phyloP scores from a whole-genome alignment of 2,888 invertebrate species.

The Clunio marinus region DNA sequence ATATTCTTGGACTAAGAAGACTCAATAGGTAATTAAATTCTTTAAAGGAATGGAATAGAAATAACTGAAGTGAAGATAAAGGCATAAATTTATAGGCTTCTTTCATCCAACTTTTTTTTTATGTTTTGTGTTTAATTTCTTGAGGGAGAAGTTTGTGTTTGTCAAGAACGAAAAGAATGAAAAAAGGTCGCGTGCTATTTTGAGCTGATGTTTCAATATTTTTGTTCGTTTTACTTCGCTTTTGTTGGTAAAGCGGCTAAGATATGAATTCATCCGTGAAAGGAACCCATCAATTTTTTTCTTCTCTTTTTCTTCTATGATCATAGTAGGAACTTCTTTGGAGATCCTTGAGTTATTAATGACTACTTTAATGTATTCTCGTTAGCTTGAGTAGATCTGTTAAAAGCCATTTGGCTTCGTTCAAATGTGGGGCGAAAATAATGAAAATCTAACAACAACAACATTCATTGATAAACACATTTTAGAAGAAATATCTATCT shows the following conservation, averaged over 20 bases:
- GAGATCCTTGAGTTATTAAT: slow-evolving; percentile 22
- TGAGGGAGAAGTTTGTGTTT: neutral
- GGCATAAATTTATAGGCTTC: slow-evolving; percentile 30
- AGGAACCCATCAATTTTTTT: slow-evolving; percentile 32
- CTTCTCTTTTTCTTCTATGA: neutral
- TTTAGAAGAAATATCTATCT: slow-evolving; percentile 16
- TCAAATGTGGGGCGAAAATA: slow-evolving; percentile 11
- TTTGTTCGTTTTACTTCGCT: neutral
- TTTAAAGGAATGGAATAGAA: neutral
- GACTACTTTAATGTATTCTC: slow-evolving; percentile 9
- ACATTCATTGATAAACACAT: slow-evolving; percentile 30
- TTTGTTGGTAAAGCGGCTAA: slow-evolving; percentile 28
- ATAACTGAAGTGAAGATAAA: slow-evolving; percentile 24
- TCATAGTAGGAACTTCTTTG: slow-evolving; percentile 1
- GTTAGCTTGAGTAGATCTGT: neutral
- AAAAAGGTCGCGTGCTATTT: slow-evolving; percentile 39
- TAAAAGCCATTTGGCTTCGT: slow-evolving; percentile 31
- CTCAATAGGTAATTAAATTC: slow-evolving; percentile 31
- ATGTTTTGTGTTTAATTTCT: neutral
- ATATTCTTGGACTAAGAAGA: neutral
- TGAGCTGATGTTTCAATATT: slow-evolving; percentile 38
- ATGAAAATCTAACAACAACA: slow-evolving; percentile 21
- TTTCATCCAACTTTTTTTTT: slow-evolving; percentile 22
- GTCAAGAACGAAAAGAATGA: too few species aligned
- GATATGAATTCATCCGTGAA: slow-evolving; percentile 37